Evolutionary conservation across 2,113 vertebrate genomes (phyloP), one percentile per base, ranked within the genome.

Genomic region (Malurus alboscapulatus): DNA sequence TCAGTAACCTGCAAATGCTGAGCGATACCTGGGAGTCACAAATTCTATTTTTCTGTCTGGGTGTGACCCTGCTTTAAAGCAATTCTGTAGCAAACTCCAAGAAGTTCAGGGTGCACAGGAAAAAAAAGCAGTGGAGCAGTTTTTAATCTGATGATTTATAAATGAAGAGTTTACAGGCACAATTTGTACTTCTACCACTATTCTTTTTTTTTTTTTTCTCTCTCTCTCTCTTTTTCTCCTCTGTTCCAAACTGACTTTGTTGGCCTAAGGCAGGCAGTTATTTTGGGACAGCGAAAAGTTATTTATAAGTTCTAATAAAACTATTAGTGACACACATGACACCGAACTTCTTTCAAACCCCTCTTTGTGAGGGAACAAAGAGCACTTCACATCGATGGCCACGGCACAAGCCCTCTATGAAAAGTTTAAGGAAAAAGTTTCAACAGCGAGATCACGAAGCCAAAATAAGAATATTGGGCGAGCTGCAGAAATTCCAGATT

Each of bases 281-380:
- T 96, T 96, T 71, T 90, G 83, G 51, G 85, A 63, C 14, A 80
- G 47, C 13, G 51, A 81, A 84, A 90, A 92, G 86, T 44, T 93
- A 92, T 90, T 74, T 65, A 93, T 95, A 95, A 74, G 40, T 84
- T 63, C 78, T 90, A 95, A 90, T 81, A 77, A 83, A 88, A 61
- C 72, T 17, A 86, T 90, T 71, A 80, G 65, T 47, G 84, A 59
- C 79, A 88, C 84, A 93, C 53, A 91, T 20, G 69, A 84, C 15
- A 59, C 58, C 38, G 82, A 85, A 36, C 38, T 74, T 25, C 83
- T 88, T 74, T 94, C 83, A 96, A 86, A 55, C 54, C 82, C 90
- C 61, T 34, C 94, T 95, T 85, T 94, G 94, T 90, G 20, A 63
- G 48, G 72, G 67, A 94, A 94, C 90, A 94, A 96, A 90, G 84